Percentiles rank a stretch among this genome's conserved stretches.
phyloP scores from a whole-genome alignment of 1,140 invertebrate species.

The Metaphire vulgaris region DNA sequence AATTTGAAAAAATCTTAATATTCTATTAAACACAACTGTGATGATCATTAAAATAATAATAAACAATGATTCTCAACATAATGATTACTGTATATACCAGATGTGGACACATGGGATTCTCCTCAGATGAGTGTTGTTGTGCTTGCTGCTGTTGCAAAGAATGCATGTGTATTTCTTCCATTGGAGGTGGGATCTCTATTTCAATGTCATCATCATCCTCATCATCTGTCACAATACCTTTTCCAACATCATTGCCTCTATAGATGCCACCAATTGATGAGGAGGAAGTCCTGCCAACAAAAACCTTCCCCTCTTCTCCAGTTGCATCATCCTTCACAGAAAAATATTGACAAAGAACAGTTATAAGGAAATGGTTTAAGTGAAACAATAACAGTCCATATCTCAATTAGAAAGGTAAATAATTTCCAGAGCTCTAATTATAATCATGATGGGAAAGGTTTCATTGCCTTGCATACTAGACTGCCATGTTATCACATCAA shows the following conservation, averaged over 20 bases:
- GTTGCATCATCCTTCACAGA: background rate
- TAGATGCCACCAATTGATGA: background rate
- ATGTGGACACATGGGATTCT: background rate
- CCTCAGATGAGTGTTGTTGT: background rate
- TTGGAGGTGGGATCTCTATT: background rate
- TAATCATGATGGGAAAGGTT: no score
- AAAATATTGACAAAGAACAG: no score
- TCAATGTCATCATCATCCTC: background rate
- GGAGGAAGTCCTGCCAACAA: background rate
- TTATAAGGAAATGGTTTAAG: no score
- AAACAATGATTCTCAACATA: no score
- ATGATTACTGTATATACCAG: background rate
- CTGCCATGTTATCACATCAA: no score
- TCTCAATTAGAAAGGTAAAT: no score
- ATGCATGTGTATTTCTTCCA: background rate
- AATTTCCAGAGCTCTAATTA: no score
- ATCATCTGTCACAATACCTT: background rate
- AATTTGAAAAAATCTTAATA: no score
- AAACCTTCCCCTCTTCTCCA: background rate
- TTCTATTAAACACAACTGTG: no score
- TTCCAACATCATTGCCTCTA: background rate
- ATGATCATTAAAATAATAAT: no score
- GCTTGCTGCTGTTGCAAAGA: background rate
- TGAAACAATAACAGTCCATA: no score
- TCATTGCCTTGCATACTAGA: no score